Evolutionary conservation across 53 echinoderm and acorn worm species (phyloP).

Genomic region (Henricia sp.): DNA sequence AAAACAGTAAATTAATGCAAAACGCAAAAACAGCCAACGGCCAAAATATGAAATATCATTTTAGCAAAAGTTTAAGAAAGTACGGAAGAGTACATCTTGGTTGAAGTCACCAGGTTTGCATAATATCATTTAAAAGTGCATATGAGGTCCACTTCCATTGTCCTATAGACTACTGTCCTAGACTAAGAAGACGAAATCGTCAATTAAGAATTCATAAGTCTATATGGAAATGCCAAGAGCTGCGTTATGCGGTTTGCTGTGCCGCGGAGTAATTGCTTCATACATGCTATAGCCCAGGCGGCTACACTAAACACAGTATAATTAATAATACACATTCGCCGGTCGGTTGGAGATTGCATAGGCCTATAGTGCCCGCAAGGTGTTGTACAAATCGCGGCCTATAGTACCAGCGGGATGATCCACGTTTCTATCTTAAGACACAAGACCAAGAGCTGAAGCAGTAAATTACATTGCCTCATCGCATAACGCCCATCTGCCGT

Average conservation of each 20-base stretch:
- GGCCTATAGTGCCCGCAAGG: not conserved
- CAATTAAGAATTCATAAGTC: slow-evolving; percentile 38
- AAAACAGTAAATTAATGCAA: slow-evolving; percentile 31
- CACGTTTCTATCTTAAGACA: not conserved
- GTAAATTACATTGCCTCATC: slow-evolving; percentile 10
- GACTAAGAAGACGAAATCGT: slow-evolving; percentile 35
- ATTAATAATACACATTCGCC: slow-evolving; percentile 55
- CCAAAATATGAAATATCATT: slow-evolving; percentile 1
- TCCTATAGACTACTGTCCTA: slow-evolving; percentile 13
- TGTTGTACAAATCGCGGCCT: not conserved
- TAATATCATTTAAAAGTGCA: too few relatives aligned
- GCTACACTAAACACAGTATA: slow-evolving; percentile 62
- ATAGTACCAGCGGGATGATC: slow-evolving; percentile 3
- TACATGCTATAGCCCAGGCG: slow-evolving; percentile 58
- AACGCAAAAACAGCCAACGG: not conserved
- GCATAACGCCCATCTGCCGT: slow-evolving; percentile 49
- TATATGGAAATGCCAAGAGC: slow-evolving; percentile 35
- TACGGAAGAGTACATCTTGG: too few relatives aligned
- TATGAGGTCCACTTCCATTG: not conserved
- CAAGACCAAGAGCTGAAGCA: not conserved
- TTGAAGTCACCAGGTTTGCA: too few relatives aligned
- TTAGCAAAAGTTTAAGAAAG: too few relatives aligned
- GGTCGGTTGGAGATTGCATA: slow-evolving; percentile 27
- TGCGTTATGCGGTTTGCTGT: slow-evolving; percentile 27
- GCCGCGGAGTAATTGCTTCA: slow-evolving; percentile 55